phyloP scores from a whole-genome alignment of 2,797 vertebrate species.

The Malacoraja senta region DNA sequence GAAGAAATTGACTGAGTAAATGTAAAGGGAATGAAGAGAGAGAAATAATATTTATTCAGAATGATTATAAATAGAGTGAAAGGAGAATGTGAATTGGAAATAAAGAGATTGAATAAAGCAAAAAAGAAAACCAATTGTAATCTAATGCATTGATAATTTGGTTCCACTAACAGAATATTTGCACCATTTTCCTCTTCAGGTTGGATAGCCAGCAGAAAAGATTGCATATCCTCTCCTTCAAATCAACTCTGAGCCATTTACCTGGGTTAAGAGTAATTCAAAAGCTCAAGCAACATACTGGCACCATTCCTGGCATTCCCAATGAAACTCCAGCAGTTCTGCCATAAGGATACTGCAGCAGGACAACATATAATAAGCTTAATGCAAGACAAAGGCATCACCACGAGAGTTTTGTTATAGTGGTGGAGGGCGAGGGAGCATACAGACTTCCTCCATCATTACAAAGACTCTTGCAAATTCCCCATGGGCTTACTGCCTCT shows the following conservation, averaged over 20 bases:
- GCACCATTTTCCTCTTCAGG: background rate
- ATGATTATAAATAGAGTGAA: background rate
- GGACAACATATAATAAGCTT: background rate
- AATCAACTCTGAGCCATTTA: too few species aligned
- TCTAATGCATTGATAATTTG: background rate
- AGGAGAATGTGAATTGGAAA: background rate
- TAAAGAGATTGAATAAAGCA: background rate
- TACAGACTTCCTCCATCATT: background rate
- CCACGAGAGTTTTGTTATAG: background rate
- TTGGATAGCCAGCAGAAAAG: background rate
- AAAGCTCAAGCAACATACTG: too few species aligned
- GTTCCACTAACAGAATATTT: background rate
- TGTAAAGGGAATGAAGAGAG: background rate
- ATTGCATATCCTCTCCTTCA: too few species aligned
- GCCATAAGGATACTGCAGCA: too few species aligned
- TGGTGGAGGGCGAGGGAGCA: background rate
- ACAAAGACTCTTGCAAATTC: background rate
- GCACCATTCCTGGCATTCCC: too few species aligned
- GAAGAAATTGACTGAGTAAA: background rate
- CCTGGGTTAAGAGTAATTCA: too few species aligned
- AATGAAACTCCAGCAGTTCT: too few species aligned
- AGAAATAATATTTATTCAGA: constrained; percentile 7
- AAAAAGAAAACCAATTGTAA: background rate
- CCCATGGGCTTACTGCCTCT: background rate
- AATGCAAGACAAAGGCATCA: background rate